These are phyloP conservation scores for Ianthella basta DNA, from an alignment of 37 sponge, comb jelly and placozoan genomes.

Conservation along the genomic window DNA sequence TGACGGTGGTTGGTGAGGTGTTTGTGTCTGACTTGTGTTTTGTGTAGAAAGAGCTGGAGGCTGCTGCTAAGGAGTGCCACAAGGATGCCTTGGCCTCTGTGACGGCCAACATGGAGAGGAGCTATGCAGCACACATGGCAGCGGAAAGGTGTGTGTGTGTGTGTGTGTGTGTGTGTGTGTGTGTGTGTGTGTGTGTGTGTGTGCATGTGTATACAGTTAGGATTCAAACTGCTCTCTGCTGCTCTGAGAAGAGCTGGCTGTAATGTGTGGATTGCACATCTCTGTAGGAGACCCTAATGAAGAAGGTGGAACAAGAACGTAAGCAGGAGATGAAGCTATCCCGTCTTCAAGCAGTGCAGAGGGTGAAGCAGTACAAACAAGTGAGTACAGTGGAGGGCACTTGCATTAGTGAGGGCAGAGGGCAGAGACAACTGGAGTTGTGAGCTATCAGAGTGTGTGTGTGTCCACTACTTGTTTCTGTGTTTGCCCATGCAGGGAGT, in stretches of 20 bases:
- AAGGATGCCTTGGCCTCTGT: conserved; percentile 4
- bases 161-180: conserved; percentile 33
- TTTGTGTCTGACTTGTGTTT: neutral
- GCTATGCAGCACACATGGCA: conserved; percentile 49
- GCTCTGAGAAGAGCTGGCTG: no score
- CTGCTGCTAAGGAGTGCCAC: neutral
- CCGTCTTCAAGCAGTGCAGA: conserved; percentile 42
- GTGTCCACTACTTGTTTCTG: neutral
- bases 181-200: conserved; percentile 20
- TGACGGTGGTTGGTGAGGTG: neutral
- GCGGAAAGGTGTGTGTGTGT: no score
- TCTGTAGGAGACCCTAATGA: conserved; percentile 32
- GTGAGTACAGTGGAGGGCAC: no score
- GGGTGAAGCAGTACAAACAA: conserved; percentile 53
- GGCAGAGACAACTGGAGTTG: no score
- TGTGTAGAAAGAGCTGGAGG: conserved; percentile 35
- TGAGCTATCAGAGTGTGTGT: no score
- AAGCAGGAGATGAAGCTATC: conserved; percentile 19
- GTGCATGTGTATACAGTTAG: neutral
- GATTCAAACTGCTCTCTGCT: no score
- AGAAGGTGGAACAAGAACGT: conserved; percentile 44
- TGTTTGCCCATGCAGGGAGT: neutral
- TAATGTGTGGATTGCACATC: neutral
- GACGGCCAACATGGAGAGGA: conserved; percentile 33
- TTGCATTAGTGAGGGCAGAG: no score